These are phyloP conservation scores for Graphium colonna DNA, from an alignment of 2,888 invertebrate species.

Conservation along the genomic window DNA sequence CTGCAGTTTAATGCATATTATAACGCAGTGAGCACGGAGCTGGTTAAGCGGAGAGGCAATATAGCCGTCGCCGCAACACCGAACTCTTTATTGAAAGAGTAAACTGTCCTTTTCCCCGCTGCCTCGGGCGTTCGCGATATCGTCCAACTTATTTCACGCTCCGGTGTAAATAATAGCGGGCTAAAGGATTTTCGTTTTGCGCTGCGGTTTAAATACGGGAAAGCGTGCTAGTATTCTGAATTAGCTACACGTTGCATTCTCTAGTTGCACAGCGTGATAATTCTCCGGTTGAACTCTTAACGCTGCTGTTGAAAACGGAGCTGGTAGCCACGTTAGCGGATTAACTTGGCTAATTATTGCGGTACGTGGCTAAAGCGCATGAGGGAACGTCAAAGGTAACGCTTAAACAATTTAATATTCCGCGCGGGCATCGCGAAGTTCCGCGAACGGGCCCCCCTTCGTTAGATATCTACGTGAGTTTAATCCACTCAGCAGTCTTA, in stretches of 20 bases:
- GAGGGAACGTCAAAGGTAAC: slow-evolving; percentile 68
- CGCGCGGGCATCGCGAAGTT: slow-evolving; percentile 75
- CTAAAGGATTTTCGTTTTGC: slow-evolving; percentile 55
- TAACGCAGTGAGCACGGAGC: slow-evolving; percentile 70
- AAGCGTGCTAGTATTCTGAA: slow-evolving; percentile 49
- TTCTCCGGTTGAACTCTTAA: slow-evolving; percentile 28
- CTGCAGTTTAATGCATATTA: slow-evolving; percentile 78
- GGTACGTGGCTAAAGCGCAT: slow-evolving; percentile 55
- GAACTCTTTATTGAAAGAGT: slow-evolving; percentile 73
- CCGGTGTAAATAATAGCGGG: slow-evolving; percentile 65
- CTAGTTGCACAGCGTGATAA: slow-evolving; percentile 31
- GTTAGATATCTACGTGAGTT: slow-evolving; percentile 80
- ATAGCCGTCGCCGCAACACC: slow-evolving; percentile 54
- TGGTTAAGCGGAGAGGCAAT: slow-evolving; percentile 65
- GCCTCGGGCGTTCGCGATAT: slow-evolving; percentile 66
- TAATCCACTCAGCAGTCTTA: slow-evolving; percentile 61
- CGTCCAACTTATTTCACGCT: slow-evolving; percentile 66
- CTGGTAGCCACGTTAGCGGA: slow-evolving; percentile 52
- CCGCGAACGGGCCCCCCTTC: slow-evolving; percentile 72
- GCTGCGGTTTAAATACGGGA: slow-evolving; percentile 50
- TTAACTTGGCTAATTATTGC: slow-evolving; percentile 68
- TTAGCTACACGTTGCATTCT: slow-evolving; percentile 39
- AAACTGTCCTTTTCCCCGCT: slow-evolving; percentile 75
- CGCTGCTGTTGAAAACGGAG: slow-evolving; percentile 38
- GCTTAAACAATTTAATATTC: slow-evolving; percentile 79